Evolutionary conservation across 2,797 vertebrate species (phyloP).

Genomic region (Lutjanus campechanus): DNA sequence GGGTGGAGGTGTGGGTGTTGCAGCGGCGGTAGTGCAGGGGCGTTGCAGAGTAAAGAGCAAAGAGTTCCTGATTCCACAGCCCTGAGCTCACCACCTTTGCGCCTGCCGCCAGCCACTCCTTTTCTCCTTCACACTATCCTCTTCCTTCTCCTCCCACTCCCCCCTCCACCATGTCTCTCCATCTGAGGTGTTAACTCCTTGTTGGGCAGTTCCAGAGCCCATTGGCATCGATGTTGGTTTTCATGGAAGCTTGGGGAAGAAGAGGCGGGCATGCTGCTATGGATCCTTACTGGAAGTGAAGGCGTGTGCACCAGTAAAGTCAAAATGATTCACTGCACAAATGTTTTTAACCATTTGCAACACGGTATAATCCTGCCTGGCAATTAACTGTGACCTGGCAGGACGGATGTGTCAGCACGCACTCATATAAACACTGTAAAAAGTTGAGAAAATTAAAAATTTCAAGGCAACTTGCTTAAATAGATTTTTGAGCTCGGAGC

Average conservation of each 20-base stretch:
- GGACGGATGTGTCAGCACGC: slow-evolving; percentile 40
- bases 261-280: slow-evolving; percentile 56
- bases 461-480: too few relatives aligned
- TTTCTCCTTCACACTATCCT: slow-evolving; percentile 79
- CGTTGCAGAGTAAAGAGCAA: slow-evolving; percentile 79
- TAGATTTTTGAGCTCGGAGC: too few relatives aligned
- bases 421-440: slow-evolving; percentile 5
- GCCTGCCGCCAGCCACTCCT: slow-evolving; percentile 78
- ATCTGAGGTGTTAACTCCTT: slow-evolving; percentile 83
- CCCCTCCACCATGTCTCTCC: slow-evolving; percentile 67
- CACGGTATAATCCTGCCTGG: slow-evolving; percentile 51
- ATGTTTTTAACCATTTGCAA: slow-evolving; percentile 66
- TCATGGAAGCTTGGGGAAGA: slow-evolving; percentile 51
- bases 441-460: too few relatives aligned
- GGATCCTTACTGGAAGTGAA: slow-evolving; percentile 75
- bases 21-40: slow-evolving; percentile 76
- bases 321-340: slow-evolving; percentile 70
- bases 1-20: slow-evolving; percentile 77
- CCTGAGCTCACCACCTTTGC: slow-evolving; percentile 86
- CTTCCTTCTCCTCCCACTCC: slow-evolving; percentile 74
- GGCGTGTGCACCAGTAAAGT: slow-evolving; percentile 62
- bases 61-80: slow-evolving; percentile 85
- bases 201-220: slow-evolving; percentile 66
- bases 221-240: slow-evolving; percentile 51
- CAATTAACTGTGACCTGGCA: slow-evolving; percentile 70